phyloP scores from a whole-genome alignment of 2,888 invertebrate genomes.

The Drosophila rellima region DNA sequence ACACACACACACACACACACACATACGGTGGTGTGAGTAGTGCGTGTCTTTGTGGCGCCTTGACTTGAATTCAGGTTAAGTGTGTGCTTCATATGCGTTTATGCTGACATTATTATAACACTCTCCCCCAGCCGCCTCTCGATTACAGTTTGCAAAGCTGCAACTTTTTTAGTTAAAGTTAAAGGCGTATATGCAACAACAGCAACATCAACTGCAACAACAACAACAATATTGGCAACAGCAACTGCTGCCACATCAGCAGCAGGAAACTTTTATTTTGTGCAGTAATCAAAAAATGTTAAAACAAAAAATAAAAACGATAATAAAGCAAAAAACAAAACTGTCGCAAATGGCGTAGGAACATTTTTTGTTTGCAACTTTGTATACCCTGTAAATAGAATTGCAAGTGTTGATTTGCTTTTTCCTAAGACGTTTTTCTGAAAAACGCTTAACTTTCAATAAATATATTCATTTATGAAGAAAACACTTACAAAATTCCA shows the following conservation, averaged over 20 bases:
- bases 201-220: background rate
- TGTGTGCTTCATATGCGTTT: slow-evolving; percentile 71
- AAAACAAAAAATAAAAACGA: slow-evolving; percentile 43
- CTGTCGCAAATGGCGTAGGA: background rate
- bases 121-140: background rate
- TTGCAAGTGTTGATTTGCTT: background rate
- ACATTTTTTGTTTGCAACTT: background rate
- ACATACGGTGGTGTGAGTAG: slow-evolving; percentile 4
- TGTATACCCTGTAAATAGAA: slow-evolving; percentile 5
- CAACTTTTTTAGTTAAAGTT: slow-evolving; percentile 46
- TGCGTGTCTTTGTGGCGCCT: slow-evolving; percentile 54
- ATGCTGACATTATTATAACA: slow-evolving; percentile 72
- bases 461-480: too few relatives aligned
- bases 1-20: slow-evolving; percentile 1
- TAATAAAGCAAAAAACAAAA: slow-evolving; percentile 24
- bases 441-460: too few relatives aligned
- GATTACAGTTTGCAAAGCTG: slow-evolving; percentile 13
- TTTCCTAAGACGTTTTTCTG: too few relatives aligned
- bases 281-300: slow-evolving; percentile 56
- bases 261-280: slow-evolving; percentile 44
- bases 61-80: slow-evolving; percentile 69
- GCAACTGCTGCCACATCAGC: slow-evolving; percentile 4
- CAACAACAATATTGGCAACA: slow-evolving; percentile 22
- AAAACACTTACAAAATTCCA: too few relatives aligned
- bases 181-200: slow-evolving; percentile 29